Conservation (phyloP, 2,888 invertebrate genomes). For the Drosophila rellima region DNA sequence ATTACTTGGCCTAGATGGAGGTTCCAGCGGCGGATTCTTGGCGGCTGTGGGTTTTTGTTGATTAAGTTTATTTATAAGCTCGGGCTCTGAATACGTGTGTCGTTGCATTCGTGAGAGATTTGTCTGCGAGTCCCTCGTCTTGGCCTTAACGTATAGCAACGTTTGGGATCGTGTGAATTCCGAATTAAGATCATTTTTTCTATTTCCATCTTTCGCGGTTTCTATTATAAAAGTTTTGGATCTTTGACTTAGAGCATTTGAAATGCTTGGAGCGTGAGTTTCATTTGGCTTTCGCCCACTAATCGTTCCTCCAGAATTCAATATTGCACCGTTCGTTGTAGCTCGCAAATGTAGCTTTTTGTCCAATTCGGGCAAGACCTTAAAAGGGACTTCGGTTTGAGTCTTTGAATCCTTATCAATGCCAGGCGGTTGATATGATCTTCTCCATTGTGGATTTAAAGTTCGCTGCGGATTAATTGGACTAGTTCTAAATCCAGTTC, state of each 20-base stretch:
- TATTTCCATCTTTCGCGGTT: conserved; percentile 19
- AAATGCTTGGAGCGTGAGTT: conserved; percentile 4
- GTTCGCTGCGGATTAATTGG: conserved; percentile 22
- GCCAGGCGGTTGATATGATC: conserved; percentile 42
- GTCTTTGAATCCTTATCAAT: conserved; percentile 30
- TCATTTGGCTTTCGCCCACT: conserved; percentile 88
- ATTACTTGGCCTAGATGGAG: conserved; percentile 77
- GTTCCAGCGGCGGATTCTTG: conserved; percentile 9
- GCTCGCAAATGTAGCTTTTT: conserved; percentile 88
- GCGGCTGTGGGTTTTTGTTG: conserved; percentile 1
- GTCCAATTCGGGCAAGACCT: conserved; percentile 90
- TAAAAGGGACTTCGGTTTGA: conserved; percentile 73
- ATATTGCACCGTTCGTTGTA: conserved; percentile 93
- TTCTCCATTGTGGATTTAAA: conserved; percentile 50
- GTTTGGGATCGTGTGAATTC: conserved; percentile 69
- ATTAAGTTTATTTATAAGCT: conserved; percentile 86
- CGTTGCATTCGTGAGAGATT: conserved; percentile 60
- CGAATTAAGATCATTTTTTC: conserved; percentile 14
- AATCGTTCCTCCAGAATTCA: conserved; percentile 93
- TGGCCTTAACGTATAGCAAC: conserved; percentile 47
- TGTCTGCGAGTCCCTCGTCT: conserved; percentile 42
- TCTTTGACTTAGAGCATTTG: conserved; percentile 51
- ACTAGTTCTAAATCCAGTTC: conserved; percentile 35
- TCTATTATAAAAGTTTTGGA: conserved; percentile 70
- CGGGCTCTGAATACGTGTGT: conserved; percentile 89